Evolutionary conservation across 2,888 invertebrate genomes (phyloP).

Genomic region (Isotomurus palustris): DNA sequence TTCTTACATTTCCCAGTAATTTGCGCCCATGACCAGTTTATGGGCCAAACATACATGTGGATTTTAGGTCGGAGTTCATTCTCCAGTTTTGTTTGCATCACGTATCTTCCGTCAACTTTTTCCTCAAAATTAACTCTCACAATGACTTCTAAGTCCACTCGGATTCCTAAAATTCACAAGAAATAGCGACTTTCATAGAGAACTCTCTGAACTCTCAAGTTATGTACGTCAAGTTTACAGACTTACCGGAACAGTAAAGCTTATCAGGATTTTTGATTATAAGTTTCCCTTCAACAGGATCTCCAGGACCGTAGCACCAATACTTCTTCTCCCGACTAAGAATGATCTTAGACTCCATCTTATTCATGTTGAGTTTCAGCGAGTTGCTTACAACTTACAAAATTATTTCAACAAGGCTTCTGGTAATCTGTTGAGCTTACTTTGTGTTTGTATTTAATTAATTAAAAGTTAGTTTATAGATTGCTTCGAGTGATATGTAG

Average conservation of each 20-base stretch:
- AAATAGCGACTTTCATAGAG: no score
- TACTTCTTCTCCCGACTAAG: constrained; percentile 29
- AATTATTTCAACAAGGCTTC: no score
- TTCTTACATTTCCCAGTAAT: constrained; percentile 30
- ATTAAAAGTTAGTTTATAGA: no score
- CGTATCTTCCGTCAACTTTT: constrained; percentile 15
- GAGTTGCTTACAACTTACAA: no score
- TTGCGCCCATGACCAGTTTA: constrained; percentile 33
- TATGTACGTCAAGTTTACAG: background rate
- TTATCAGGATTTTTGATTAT: constrained; percentile 19
- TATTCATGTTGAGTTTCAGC: no score
- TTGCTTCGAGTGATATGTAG: no score
- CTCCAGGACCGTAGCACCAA: constrained; percentile 33
- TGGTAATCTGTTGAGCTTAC: no score
- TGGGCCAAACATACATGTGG: constrained; percentile 31
- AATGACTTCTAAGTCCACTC: constrained; percentile 27
- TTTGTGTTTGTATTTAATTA: no score
- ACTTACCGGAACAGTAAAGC: constrained; percentile 25
- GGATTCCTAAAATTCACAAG: constrained; percentile 22
- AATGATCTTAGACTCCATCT: constrained; percentile 19
- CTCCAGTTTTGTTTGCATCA: constrained; percentile 5
- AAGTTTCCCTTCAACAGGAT: constrained; percentile 24
- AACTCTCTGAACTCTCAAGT: background rate
- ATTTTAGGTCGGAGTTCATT: constrained; percentile 25
- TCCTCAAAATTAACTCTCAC: constrained; percentile 25